A percentile compares a stretch with the other conserved stretches of the same genome.
Evolutionary conservation across 2,797 vertebrate genomes (phyloP).

Genomic region (Etheostoma perlongum): DNA sequence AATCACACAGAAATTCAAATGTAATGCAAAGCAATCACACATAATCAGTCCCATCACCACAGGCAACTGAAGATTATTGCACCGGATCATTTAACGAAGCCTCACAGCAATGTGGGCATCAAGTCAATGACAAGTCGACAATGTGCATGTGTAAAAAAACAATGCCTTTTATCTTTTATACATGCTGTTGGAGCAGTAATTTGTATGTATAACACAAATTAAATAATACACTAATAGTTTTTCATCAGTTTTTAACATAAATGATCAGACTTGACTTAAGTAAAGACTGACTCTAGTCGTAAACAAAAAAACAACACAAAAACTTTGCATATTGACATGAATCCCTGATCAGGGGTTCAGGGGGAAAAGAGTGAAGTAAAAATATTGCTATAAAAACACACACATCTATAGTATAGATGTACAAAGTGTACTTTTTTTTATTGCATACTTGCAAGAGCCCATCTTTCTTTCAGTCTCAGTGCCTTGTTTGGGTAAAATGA

Average conservation of each 20-base stretch:
- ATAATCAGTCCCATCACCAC: background rate
- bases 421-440: no score
- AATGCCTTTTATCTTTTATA: background rate
- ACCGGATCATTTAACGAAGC: conserved; percentile 26
- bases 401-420: background rate
- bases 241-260: background rate
- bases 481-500: background rate
- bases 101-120: conserved; percentile 12
- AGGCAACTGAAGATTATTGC: conserved; percentile 12
- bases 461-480: background rate
- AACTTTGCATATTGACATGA: no score
- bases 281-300: background rate
- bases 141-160: conserved; percentile 8
- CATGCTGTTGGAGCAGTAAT: background rate
- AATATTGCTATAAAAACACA: background rate
- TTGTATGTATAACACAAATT: background rate
- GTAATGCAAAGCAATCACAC: background rate
- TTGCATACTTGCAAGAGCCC: background rate
- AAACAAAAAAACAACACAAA: background rate
- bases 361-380: no score
- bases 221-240: background rate
- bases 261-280: background rate
- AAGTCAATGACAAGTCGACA: conserved; percentile 6
- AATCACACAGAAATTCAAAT: conserved; percentile 20
- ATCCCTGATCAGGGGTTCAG: no score